A percentile compares a stretch with the other conserved stretches of the same genome.
Evolutionary conservation across 2,797 vertebrate species (phyloP).

Genomic region (Phaenicophaeus curvirostris): DNA sequence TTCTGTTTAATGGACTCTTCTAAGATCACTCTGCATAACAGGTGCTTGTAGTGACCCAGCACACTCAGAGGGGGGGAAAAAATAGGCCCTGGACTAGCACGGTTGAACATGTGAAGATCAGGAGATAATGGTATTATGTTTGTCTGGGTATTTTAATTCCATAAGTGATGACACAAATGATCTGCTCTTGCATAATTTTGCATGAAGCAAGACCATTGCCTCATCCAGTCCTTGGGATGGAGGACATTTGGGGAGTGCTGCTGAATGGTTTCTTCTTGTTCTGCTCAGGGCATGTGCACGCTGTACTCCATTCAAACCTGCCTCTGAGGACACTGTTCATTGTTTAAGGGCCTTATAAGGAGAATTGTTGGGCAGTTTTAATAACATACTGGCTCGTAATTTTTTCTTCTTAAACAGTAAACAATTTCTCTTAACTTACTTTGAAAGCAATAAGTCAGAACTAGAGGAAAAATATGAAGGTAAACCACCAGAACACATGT

Average conservation of each 20-base stretch:
- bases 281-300: not conserved
- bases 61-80: not conserved
- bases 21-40: not conserved
- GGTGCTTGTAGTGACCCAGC: not conserved
- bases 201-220: not conserved
- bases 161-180: not conserved
- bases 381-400: not conserved
- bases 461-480: not conserved
- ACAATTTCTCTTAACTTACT: not conserved
- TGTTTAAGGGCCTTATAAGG: not conserved
- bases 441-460: not conserved
- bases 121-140: not conserved
- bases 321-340: not conserved
- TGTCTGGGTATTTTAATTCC: not conserved
- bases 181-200: fast-evolving
- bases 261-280: not conserved
- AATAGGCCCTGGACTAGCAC: not conserved
- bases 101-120: not conserved
- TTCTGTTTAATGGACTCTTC: not conserved
- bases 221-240: not conserved
- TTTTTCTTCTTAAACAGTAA: not conserved
- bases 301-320: not conserved
- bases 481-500: not conserved
- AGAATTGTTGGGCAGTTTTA: not conserved
- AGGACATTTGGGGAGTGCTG: fast-evolving